These are phyloP conservation scores for Hoplodrina blanda DNA, from an alignment of 2,888 invertebrate species.

Conservation along the genomic window DNA sequence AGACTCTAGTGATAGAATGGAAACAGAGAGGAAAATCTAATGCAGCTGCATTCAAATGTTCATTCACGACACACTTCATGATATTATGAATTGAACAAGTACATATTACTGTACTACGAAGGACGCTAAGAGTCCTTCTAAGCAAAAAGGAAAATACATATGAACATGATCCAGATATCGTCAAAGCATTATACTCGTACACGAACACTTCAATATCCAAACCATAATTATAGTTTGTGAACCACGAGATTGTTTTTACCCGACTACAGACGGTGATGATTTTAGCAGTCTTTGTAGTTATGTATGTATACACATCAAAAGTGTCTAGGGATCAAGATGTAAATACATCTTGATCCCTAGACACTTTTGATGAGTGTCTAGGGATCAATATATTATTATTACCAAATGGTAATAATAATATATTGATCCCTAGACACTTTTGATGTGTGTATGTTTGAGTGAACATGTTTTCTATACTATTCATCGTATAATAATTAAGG, in stretches of 20 bases:
- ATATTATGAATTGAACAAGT: background rate
- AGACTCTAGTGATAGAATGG: conserved; percentile 6
- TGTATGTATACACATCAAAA: no score
- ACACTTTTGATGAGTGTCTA: no score
- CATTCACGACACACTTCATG: background rate
- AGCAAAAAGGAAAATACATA: background rate
- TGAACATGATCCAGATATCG: background rate
- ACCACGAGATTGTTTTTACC: background rate
- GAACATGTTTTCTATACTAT: no score
- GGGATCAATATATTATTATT: no score
- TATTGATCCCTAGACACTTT: no score
- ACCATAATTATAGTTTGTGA: background rate
- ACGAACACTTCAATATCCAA: background rate
- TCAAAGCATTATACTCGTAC: background rate
- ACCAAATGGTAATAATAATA: no score
- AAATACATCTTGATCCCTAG: no score
- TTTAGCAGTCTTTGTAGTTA: no score
- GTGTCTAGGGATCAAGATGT: no score
- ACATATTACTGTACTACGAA: background rate
- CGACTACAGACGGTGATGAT: no score
- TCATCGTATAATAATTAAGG: no score
- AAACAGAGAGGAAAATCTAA: conserved; percentile 22
- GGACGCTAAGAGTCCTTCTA: background rate
- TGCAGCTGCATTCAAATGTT: conserved; percentile 12
- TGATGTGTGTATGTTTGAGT: no score